phyloP scores from a whole-genome alignment of 2,797 vertebrate genomes.

The Ambastaia sidthimunki region DNA sequence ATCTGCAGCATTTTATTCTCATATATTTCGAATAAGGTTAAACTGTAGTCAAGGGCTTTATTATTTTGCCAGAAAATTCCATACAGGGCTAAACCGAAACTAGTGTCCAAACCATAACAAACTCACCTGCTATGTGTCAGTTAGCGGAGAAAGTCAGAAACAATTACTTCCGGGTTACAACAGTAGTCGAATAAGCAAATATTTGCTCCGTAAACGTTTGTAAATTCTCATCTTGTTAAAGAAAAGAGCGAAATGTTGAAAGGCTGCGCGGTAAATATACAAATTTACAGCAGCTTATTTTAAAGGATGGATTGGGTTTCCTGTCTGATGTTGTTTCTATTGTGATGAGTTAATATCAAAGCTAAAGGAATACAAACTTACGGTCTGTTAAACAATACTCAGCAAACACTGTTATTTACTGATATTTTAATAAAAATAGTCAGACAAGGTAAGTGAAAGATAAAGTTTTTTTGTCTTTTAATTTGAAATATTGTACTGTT shows the following conservation, averaged over 20 bases:
- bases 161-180: slow-evolving; percentile 43
- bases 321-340: slow-evolving; percentile 55
- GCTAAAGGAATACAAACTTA: slow-evolving; percentile 14
- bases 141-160: slow-evolving; percentile 32
- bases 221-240: neutral
- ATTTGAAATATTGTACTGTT: neutral
- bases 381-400: neutral
- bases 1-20: neutral
- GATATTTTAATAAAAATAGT: neutral
- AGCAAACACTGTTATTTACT: neutral
- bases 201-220: neutral
- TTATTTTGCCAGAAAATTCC: neutral
- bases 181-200: neutral
- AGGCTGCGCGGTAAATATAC: neutral
- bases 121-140: slow-evolving; percentile 10
- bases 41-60: neutral
- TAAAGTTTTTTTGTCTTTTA: neutral
- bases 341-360: slow-evolving; percentile 46
- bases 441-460: slow-evolving; percentile 19
- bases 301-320: neutral
- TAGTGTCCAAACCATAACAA: slow-evolving; percentile 29
- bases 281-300: neutral
- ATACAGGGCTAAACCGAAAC: neutral
- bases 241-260: neutral
- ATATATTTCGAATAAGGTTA: neutral